Evolutionary conservation across 1,140 invertebrate genomes (phyloP).

Genomic region (Diorhabda sublineata): DNA sequence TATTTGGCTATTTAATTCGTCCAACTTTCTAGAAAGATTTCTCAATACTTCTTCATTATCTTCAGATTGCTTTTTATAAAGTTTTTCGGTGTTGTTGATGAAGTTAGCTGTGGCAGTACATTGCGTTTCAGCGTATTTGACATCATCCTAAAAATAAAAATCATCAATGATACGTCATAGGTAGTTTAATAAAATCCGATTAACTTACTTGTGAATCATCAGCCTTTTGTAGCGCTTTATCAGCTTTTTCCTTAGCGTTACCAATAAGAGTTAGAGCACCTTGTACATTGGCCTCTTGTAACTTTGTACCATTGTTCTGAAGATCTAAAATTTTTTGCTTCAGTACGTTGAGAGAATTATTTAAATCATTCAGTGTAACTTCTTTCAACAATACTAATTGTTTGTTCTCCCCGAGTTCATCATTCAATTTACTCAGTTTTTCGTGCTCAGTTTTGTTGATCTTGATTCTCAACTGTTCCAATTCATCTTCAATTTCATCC

Average conservation of each 20-base stretch:
- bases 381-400: constrained; percentile 75
- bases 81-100: constrained; percentile 64
- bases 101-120: constrained; percentile 78
- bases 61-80: constrained; percentile 67
- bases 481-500: constrained; percentile 47
- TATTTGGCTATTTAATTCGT: constrained; percentile 64
- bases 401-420: constrained; percentile 68
- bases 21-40: constrained; percentile 62
- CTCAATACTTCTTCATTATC: constrained; percentile 65
- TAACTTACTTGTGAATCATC: constrained; percentile 53
- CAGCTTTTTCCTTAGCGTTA: constrained; percentile 66
- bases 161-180: no score
- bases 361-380: constrained; percentile 70
- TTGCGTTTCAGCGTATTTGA: constrained; percentile 75
- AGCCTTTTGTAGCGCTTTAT: constrained; percentile 64
- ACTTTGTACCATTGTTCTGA: constrained; percentile 79
- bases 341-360: constrained; percentile 66
- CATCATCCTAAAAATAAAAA: constrained; percentile 51
- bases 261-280: constrained; percentile 88
- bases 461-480: constrained; percentile 48
- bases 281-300: constrained; percentile 93
- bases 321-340: constrained; percentile 70
- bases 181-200: not conserved
- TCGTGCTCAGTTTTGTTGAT: constrained; percentile 52
- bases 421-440: constrained; percentile 57